These are phyloP conservation scores for Hypena proboscidalis DNA, from an alignment of 2,888 invertebrate genomes.

Conservation along the genomic window DNA sequence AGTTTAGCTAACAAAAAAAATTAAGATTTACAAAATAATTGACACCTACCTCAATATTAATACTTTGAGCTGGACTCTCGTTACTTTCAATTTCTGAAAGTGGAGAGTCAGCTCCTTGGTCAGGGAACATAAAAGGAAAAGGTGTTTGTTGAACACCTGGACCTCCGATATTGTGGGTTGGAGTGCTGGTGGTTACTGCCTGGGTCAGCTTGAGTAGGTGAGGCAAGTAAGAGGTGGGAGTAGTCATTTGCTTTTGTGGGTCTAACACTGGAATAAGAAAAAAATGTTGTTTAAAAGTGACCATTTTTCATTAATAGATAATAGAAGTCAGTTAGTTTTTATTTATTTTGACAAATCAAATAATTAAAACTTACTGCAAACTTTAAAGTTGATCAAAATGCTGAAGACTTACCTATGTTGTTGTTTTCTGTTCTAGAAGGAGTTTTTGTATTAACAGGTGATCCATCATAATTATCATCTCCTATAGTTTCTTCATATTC, in stretches of 20 bases:
- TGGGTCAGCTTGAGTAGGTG: constrained; percentile 63
- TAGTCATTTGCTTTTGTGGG: constrained; percentile 62
- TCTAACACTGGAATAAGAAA: constrained; percentile 52
- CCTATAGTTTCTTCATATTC: constrained; percentile 57
- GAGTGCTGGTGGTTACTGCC: constrained; percentile 74
- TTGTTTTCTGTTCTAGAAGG: constrained; percentile 54
- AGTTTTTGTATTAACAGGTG: constrained; percentile 53
- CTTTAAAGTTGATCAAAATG: neutral
- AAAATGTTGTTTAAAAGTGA: neutral
- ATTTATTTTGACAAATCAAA: neutral
- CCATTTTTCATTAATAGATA: no score
- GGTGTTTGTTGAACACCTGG: constrained; percentile 62
- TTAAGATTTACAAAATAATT: no score
- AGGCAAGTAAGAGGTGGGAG: constrained; percentile 69
- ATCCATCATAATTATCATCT: constrained; percentile 49
- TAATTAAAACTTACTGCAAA: neutral
- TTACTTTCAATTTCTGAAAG: constrained; percentile 77
- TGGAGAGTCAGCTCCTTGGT: constrained; percentile 72
- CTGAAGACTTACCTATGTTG: constrained; percentile 48
- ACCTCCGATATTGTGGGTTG: constrained; percentile 72
- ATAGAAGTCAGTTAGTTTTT: no score
- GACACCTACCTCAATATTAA: constrained; percentile 59
- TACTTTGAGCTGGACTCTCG: constrained; percentile 68
- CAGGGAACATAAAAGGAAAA: no score
- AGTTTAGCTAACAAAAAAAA: no score